phyloP scores from a whole-genome alignment of 2,888 invertebrate genomes.

The Marasmarcha lunaedactyla region DNA sequence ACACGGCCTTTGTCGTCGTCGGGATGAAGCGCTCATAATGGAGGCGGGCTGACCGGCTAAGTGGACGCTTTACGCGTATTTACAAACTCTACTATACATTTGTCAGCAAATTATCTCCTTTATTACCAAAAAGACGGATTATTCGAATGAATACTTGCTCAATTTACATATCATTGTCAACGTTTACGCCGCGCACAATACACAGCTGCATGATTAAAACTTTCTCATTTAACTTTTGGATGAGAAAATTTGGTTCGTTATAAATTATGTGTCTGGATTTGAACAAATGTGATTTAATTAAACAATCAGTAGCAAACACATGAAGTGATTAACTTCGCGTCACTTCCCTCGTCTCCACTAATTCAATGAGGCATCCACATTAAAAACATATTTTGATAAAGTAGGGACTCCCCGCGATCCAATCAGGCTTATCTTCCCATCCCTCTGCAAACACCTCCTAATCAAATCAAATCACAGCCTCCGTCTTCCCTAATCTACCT shows the following conservation, averaged over 20 bases:
- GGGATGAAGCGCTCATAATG: constrained; percentile 32
- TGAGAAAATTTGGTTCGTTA: no score
- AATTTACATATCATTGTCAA: no score
- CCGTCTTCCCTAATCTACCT: constrained; percentile 68
- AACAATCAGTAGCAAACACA: constrained; percentile 38
- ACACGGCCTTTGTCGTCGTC: constrained; percentile 44
- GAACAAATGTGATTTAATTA: constrained; percentile 30
- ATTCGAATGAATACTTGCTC: neutral
- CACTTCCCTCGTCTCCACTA: constrained; percentile 50
- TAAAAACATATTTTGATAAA: constrained; percentile 69
- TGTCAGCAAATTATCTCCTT: neutral
- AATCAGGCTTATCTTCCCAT: constrained; percentile 64
- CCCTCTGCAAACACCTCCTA: constrained; percentile 64
- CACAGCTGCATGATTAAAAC: no score
- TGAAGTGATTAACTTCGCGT: constrained; percentile 46
- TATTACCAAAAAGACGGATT: neutral
- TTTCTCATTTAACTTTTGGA: no score
- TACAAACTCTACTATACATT: constrained; percentile 2
- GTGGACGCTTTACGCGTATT: constrained; percentile 30
- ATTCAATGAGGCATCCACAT: constrained; percentile 67
- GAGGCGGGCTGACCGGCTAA: constrained; percentile 40
- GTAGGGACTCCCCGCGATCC: constrained; percentile 40
- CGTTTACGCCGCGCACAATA: no score
- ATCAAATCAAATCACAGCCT: constrained; percentile 71
- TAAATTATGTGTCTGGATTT: constrained; percentile 3